A percentile compares a stretch with the other conserved stretches of the same genome.
Conservation (phyloP, 2,888 invertebrate genomes). For the Ptilodon capucinus region DNA sequence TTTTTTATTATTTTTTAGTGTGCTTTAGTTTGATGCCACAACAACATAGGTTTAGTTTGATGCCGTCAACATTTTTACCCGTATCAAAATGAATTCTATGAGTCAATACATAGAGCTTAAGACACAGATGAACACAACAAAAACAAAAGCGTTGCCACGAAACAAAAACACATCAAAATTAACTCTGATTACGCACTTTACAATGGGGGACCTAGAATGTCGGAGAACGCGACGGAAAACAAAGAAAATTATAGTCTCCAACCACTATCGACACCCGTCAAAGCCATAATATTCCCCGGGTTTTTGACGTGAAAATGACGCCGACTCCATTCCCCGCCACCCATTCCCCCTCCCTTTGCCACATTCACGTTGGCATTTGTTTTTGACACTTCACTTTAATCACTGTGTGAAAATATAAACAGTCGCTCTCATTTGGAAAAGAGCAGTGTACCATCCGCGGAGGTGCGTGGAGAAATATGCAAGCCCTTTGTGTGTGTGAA, state of each 20-base stretch:
- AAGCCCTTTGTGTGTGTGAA: slow-evolving; percentile 47
- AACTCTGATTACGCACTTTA: slow-evolving; percentile 14
- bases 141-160: slow-evolving; percentile 7
- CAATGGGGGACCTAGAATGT: slow-evolving; percentile 20
- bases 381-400: slow-evolving; percentile 82
- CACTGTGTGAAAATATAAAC: slow-evolving; percentile 76
- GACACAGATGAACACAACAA: no score
- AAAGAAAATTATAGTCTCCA: slow-evolving; percentile 66
- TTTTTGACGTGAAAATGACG: slow-evolving; percentile 48
- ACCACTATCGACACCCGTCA: slow-evolving; percentile 62
- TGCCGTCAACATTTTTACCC: no score
- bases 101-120: no score
- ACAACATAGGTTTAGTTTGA: no score
- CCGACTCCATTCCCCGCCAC: slow-evolving; percentile 32
- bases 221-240: slow-evolving; percentile 35
- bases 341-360: slow-evolving; percentile 1
- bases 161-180: slow-evolving; percentile 31
- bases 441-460: slow-evolving; percentile 58
- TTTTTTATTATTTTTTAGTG: no score
- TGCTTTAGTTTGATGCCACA: no score
- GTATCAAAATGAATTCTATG: no score
- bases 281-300: slow-evolving; percentile 56
- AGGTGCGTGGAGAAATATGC: slow-evolving; percentile 54
- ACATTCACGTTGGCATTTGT: slow-evolving; percentile 56
- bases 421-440: slow-evolving; percentile 75